Base-by-base conservation (phyloP, 2,797 vertebrate genomes). In the Microctenopoma steveboyesi region DNA sequence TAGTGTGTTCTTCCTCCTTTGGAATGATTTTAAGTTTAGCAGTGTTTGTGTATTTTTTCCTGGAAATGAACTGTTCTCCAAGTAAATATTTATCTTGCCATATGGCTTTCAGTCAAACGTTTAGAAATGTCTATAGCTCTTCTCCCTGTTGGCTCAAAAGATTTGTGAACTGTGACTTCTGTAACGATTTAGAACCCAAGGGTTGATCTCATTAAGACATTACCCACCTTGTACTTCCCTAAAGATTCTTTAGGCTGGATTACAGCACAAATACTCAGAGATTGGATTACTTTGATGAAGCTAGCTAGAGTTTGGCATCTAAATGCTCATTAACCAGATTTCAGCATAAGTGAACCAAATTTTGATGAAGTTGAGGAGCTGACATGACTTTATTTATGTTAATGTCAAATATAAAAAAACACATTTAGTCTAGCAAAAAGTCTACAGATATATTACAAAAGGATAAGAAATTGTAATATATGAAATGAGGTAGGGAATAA, bases 121-220 rank as follows among this genome's bases (percentile, higher is more conserved):
- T 76, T 33, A 63, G 50, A 71, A 50, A 59, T 48, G 15, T 43
- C 4, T 71, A 62, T 43, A 4, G 57, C 5, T 64, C 11, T 37
- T 9, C n/a, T 28, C 30, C 61, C 42, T 5, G 55, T 25, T 66
- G 61, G 7, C 74, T n/a, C 40, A 25, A 46, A 59, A 6, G 48
- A 49, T 63, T 42, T 68, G 52, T 74, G 64, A 78, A 64, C 68
- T 25, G 27, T 15, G 61, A 43, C 0, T 0, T 39, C 33, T 51
- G 40, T 64, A 59, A 72, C 51, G 68, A 51, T 57, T 43, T 15
- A 16, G 47, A 68, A 84, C 64, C 83, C 72, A 59, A 40, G 15
- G 16, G 50, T 28, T 85, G 58, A 89, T 77, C 82, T 74, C 27
- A 66, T 90, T 84, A 92, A 85, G 67, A 27, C 84, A 78, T 86